Evolutionary conservation across 2,888 invertebrate species (phyloP), one percentile per base, ranked within the genome.

Genomic region (Reticulitermes lucifugus): DNA sequence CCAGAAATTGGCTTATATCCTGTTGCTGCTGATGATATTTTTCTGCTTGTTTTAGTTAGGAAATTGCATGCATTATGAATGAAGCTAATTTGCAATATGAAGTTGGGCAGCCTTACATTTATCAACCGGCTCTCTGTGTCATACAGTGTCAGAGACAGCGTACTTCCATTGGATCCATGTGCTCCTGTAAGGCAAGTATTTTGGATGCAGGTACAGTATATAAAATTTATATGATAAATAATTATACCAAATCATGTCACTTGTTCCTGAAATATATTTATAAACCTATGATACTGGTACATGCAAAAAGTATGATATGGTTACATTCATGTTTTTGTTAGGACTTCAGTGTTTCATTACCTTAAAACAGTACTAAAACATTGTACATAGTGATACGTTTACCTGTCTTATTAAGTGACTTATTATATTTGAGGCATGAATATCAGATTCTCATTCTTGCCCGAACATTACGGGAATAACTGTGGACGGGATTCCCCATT

Each of bases 251-350:
- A n/a, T 71, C 71, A 71, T 71, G 71, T 71, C n/a, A 71, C n/a
- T 25, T n/a, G 25, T 71, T 29, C 65, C 25, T 75, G 2, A 21
- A 41, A 41, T 75, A 41, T 75, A 75, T 75, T 75, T 75, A 75
- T 41, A 75, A 75, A 43, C 12, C 41, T 75, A 43, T 75, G 4
- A 75, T 75, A 41, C 35, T 75, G 35, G 41, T 75, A 43, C 75
- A 75, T 35, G 43, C 41, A 73, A 65, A 21, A 60, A 65, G 65
- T 75, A 75, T 75, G 75, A 75, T 75, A 75, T 75, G 75, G 41
- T 75, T 75, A 75, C 75, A 75, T 75, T 75, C 75, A 75, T 35
- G 25, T 75, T 75, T 75, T 73, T 25, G 25, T 73, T 75, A 75
- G 14, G 75, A 75, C 10, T n/a, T 5, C 2, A 75, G 41, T 75